phyloP scores from a whole-genome alignment of 2,797 vertebrate genomes.

The Fringilla coelebs region DNA sequence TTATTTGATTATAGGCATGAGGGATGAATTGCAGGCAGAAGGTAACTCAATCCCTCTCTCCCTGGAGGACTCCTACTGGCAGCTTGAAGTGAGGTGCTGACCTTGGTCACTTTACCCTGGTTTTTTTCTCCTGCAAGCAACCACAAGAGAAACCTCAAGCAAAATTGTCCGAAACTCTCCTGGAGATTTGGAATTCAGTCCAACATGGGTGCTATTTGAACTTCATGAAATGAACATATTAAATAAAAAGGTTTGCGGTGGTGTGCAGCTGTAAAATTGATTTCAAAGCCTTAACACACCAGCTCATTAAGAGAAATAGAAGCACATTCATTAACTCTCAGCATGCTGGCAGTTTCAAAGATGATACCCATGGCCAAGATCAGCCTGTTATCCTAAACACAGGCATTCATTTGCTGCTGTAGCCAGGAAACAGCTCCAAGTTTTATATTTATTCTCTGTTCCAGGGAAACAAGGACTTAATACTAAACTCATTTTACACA shows the following conservation, averaged over 20 bases:
- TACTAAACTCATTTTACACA: background rate
- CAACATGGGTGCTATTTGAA: background rate
- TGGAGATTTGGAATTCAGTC: background rate
- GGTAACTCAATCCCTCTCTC: background rate
- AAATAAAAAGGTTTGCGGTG: background rate
- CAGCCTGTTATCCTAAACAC: background rate
- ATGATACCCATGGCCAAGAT: background rate
- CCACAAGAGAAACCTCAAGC: constrained; percentile 35
- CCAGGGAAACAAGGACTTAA: background rate
- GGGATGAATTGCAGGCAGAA: background rate
- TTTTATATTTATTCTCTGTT: background rate
- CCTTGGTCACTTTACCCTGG: background rate
- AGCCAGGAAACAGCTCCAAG: background rate
- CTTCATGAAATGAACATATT: background rate
- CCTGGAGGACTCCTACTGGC: background rate
- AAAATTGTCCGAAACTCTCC: constrained; percentile 9
- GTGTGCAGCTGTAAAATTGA: background rate
- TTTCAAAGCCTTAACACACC: background rate
- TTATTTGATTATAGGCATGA: background rate
- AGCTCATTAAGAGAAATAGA: background rate
- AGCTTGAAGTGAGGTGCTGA: background rate
- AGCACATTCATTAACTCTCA: background rate
- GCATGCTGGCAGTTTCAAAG: background rate
- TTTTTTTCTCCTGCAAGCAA: background rate
- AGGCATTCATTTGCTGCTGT: background rate